Base-by-base conservation (phyloP, 2,797 vertebrate species). In the Sebastes trivittatus region DNA sequence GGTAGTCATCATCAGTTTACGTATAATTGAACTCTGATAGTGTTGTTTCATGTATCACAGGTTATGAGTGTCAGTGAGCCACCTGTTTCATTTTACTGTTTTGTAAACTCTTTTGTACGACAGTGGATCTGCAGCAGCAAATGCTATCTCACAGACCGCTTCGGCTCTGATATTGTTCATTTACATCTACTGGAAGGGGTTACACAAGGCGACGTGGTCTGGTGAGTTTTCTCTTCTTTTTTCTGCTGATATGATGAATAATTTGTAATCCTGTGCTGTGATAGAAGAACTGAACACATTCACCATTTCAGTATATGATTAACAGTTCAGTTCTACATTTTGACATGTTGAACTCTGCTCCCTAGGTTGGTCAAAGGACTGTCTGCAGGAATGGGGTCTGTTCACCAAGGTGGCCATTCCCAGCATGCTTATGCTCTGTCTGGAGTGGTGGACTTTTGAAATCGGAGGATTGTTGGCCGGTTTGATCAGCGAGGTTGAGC, bases 391-490 rank as follows among this genome's bases (percentile, higher is more conserved):
- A 42, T 98, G 97, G 97, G 95, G 94, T 1, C 64, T 93, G 36
- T 98, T 97, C 77, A 87, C 95, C 78, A 62, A 6, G 7, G 92
- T 98, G 83, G 97, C 97, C 0, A 20, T 98, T n/a, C 96, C 97
- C 2, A 94, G 97, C 91, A 97, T 97, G 97, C 75, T 97, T n/a
- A 97, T 97, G 97, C 74, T 97, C 6, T 98, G 97, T 70, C 95
- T 97, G 6, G 96, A 98, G 84, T 97, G 96, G 96, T 98, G 97
- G 97, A 96, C 96, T 10, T 97, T 96, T 36, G 97, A 97, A 89
- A 91, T 97, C 0, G 97, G 97, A 52, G 96, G 95, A 85, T 96
- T 98, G 89, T 92, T 98, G 70, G 93, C 96, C 49, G 97, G 97
- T 30, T 77, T 96, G 68, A 94, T 97, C 69, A 46, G 25, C 8